Evolutionary conservation across 2,113 vertebrate genomes (phyloP).

Genomic region (Natator depressus): DNA sequence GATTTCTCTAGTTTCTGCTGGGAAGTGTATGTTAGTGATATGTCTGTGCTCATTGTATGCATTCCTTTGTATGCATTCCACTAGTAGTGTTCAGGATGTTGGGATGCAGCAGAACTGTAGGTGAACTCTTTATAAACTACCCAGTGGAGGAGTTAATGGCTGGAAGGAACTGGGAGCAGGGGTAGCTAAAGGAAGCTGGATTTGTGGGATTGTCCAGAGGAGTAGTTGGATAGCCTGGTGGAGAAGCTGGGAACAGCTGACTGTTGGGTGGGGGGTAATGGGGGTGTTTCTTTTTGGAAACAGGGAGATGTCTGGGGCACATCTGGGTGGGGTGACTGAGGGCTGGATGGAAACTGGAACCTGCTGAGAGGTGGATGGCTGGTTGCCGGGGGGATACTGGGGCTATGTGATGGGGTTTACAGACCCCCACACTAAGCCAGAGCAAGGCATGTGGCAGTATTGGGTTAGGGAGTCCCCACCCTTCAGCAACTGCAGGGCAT

Average conservation of each 20-base stretch:
- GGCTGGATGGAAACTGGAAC: background rate
- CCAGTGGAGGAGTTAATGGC: background rate
- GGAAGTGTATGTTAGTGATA: background rate
- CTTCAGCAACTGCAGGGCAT: background rate
- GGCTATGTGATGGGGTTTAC: background rate
- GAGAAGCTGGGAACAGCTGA: background rate
- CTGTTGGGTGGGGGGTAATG: rapidly evolving
- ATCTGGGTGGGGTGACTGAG: background rate
- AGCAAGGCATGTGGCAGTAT: background rate
- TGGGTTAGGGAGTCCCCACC: background rate
- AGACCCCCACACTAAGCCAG: background rate
- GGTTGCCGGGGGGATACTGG: background rate
- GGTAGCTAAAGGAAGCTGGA: rapidly evolving
- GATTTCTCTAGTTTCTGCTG: background rate
- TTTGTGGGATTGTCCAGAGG: background rate
- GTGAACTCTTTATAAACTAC: background rate
- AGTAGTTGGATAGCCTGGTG: rapidly evolving
- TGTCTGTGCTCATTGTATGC: background rate
- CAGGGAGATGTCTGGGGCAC: background rate
- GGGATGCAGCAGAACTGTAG: background rate
- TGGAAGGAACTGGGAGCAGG: rapidly evolving
- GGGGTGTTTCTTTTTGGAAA: background rate
- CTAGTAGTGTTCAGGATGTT: background rate
- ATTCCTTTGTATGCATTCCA: background rate
- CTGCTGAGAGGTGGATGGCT: background rate